A percentile compares a stretch with the other conserved stretches of the same genome.
Conservation (phyloP, 1,140 invertebrate genomes). For the Aphelenchoides besseyi region DNA sequence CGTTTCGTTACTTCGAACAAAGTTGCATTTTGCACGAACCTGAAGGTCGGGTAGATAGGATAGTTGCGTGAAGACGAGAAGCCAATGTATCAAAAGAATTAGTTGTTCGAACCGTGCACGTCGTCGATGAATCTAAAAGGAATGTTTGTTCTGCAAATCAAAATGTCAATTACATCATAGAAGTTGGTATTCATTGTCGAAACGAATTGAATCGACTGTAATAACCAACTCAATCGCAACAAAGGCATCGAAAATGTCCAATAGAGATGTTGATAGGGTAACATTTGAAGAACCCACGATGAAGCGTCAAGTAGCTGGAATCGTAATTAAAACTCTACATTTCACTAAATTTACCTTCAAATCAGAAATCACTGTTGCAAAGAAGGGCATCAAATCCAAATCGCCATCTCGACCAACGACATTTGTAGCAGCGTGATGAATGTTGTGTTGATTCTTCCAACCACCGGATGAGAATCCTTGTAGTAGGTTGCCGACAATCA, state of each 20-base stretch:
- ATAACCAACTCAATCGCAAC: slow-evolving; percentile 58
- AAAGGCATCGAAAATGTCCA: slow-evolving; percentile 57
- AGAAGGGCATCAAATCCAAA: slow-evolving; percentile 59
- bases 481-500: slow-evolving; percentile 55
- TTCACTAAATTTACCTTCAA: slow-evolving; percentile 44
- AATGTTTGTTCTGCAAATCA: neutral
- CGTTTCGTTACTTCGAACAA: slow-evolving; percentile 1
- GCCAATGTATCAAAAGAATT: slow-evolving; percentile 51
- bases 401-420: slow-evolving; percentile 60
- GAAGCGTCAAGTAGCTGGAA: slow-evolving; percentile 37
- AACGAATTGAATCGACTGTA: slow-evolving; percentile 58
- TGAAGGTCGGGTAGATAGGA: slow-evolving; percentile 55
- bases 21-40: slow-evolving; percentile 25
- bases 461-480: slow-evolving; percentile 61
- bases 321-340: slow-evolving; percentile 9
- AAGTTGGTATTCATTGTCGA: slow-evolving; percentile 50
- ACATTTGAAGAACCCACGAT: slow-evolving; percentile 44
- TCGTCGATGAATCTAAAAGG: slow-evolving; percentile 42
- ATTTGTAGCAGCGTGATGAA: slow-evolving; percentile 62
- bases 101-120: slow-evolving; percentile 48
- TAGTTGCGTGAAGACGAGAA: slow-evolving; percentile 50
- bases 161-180: slow-evolving; percentile 40
- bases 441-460: slow-evolving; percentile 62
- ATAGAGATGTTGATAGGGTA: slow-evolving; percentile 61
- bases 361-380: slow-evolving; percentile 58